These are phyloP conservation scores for Strigamia crassipes DNA, from an alignment of 2,888 invertebrate genomes.

Conservation along the genomic window DNA sequence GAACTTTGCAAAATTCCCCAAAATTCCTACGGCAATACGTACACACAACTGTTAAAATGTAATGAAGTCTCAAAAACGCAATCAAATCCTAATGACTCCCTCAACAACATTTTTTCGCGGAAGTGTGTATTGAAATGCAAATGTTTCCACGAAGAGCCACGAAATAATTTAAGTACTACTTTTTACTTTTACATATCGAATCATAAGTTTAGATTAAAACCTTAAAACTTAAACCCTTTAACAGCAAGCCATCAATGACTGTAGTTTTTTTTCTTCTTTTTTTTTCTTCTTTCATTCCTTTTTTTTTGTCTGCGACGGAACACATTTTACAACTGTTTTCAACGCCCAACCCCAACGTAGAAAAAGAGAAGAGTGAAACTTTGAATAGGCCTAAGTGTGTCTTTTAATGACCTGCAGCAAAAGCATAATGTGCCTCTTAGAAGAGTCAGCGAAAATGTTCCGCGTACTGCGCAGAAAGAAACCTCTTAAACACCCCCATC, in stretches of 20 bases:
- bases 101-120: not conserved
- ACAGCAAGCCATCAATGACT: constrained; percentile 7
- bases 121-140: constrained; percentile 18
- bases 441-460: constrained; percentile 40
- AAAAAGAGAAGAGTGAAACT: not conserved
- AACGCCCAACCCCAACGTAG: not conserved
- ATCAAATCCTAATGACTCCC: not conserved
- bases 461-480: constrained; percentile 34
- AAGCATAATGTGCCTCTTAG: constrained; percentile 42
- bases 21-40: not conserved
- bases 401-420: constrained; percentile 37
- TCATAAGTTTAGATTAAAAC: not conserved
- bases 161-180: not conserved
- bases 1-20: too few relatives aligned
- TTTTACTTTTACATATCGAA: not conserved
- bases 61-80: not conserved
- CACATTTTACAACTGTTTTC: constrained; percentile 37
- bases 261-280: not conserved
- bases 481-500: constrained; percentile 25
- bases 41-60: not conserved
- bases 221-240: not conserved
- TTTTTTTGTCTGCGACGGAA: not conserved
- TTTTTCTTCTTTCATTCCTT: too few relatives aligned
- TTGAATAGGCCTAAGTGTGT: constrained; percentile 42
- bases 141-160: not conserved